A percentile compares a stretch with the other conserved stretches of the same genome.
Conservation (phyloP, 2,888 invertebrate genomes). For the Scrobipalpa atriplicella region DNA sequence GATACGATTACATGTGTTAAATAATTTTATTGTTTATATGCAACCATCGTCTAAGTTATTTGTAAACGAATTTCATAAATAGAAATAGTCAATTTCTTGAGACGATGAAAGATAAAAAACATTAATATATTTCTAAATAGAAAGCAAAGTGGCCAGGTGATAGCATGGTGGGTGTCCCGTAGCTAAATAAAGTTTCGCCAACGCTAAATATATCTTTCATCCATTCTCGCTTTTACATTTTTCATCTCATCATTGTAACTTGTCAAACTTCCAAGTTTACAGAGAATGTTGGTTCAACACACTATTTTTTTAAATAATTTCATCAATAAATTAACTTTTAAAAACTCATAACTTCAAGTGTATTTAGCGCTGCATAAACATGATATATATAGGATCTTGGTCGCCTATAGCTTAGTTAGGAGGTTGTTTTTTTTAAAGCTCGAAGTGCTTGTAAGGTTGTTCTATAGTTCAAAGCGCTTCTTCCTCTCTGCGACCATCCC, state of each 20-base stretch:
- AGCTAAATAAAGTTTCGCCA: background rate
- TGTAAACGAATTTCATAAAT: background rate
- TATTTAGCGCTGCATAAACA: constrained; percentile 16
- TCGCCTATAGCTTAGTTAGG: no score
- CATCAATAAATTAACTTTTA: background rate
- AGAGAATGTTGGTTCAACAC: constrained; percentile 9
- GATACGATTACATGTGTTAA: constrained; percentile 19
- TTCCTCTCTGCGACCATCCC: constrained; percentile 89
- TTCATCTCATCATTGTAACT: background rate
- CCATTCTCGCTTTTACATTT: background rate
- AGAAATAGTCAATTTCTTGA: background rate
- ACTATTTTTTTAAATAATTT: background rate
- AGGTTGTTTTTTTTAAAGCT: background rate
- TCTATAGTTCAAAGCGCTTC: constrained; percentile 85
- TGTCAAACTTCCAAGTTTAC: constrained; percentile 20
- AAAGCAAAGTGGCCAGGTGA: constrained; percentile 68
- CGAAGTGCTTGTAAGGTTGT: background rate
- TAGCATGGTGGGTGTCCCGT: constrained; percentile 69
- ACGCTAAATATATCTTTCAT: constrained; percentile 1
- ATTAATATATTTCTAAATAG: constrained; percentile 3
- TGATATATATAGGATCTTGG: no score
- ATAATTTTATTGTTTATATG: background rate
- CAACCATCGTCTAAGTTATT: constrained; percentile 7
- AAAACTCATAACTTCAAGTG: background rate
- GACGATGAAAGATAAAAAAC: constrained; percentile 10